A percentile compares a stretch with the other conserved stretches of the same genome.
Evolutionary conservation across 2,113 vertebrate species (phyloP).

Genomic region (Hypanus sabinus): DNA sequence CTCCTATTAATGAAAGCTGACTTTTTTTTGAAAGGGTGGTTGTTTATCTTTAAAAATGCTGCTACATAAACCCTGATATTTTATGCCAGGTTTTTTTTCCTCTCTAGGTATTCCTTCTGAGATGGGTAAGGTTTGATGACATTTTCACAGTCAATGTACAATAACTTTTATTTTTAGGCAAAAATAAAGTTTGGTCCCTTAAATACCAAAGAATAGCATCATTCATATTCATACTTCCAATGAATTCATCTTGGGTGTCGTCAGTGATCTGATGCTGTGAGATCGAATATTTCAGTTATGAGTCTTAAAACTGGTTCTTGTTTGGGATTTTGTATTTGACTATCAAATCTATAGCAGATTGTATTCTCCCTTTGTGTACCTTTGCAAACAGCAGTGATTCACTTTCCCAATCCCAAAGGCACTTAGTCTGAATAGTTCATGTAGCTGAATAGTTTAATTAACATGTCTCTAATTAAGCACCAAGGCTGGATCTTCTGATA

Average conservation of each 20-base stretch:
- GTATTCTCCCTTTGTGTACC: background rate
- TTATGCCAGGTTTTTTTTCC: no score
- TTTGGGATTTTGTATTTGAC: background rate
- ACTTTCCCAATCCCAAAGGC: background rate
- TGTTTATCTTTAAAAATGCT: background rate
- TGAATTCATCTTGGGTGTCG: background rate
- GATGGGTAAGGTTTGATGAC: background rate
- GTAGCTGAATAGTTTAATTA: background rate
- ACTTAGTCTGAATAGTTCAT: no score
- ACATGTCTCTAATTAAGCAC: background rate
- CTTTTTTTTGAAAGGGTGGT: background rate
- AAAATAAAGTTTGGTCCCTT: background rate
- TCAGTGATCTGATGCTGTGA: background rate
- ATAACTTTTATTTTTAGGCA: background rate
- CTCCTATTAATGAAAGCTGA: background rate
- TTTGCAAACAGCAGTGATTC: background rate
- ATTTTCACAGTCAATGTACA: background rate
- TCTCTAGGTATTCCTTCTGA: background rate
- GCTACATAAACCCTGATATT: no score
- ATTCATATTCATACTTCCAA: no score
- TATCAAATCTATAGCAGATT: background rate
- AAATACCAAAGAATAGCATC: no score
- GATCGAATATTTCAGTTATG: background rate
- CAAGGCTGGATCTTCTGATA: no score
- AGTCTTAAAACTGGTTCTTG: background rate